Conservation (phyloP, 2,888 invertebrate genomes). For the Zaprionus obscuricornis region DNA sequence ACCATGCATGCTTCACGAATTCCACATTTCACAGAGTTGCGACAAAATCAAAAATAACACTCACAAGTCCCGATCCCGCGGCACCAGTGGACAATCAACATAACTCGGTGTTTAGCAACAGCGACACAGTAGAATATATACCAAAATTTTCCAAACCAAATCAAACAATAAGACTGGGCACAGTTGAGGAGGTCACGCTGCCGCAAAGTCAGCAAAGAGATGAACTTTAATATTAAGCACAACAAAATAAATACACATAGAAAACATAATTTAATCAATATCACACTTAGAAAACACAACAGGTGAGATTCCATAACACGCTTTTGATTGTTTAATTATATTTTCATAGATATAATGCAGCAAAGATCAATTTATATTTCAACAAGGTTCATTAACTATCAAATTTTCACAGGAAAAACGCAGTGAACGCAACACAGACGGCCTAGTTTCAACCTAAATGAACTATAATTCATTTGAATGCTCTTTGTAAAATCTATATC, state of each 20-base stretch:
- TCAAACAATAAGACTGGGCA: conserved; percentile 82
- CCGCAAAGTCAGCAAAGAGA: conserved; percentile 64
- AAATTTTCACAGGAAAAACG: conserved; percentile 57
- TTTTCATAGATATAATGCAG: background rate
- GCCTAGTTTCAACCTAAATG: conserved; percentile 27
- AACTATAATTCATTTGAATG: conserved; percentile 49
- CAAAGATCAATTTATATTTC: background rate
- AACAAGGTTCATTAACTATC: conserved; percentile 21
- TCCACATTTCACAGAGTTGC: conserved; percentile 78
- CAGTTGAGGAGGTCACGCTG: conserved; percentile 81
- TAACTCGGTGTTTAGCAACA: conserved; percentile 79
- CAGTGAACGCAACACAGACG: conserved; percentile 50
- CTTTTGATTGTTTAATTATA: conserved; percentile 49
- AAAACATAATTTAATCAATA: conserved; percentile 21
- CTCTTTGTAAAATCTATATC: conserved; percentile 69
- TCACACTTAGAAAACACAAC: conserved; percentile 51
- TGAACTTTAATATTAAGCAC: conserved; percentile 65
- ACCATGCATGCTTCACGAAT: conserved; percentile 34
- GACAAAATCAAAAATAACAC: conserved; percentile 84
- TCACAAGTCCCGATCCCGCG: conserved; percentile 85
- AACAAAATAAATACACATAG: conserved; percentile 37
- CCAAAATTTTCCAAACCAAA: conserved; percentile 85
- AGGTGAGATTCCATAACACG: conserved; percentile 63
- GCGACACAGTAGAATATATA: conserved; percentile 82
- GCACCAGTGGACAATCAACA: conserved; percentile 71